Percentiles rank a stretch among this genome's conserved stretches.
These are phyloP conservation scores for Girardinichthys multiradiatus DNA, from an alignment of 2,113 vertebrate genomes.

Conservation along the genomic window DNA sequence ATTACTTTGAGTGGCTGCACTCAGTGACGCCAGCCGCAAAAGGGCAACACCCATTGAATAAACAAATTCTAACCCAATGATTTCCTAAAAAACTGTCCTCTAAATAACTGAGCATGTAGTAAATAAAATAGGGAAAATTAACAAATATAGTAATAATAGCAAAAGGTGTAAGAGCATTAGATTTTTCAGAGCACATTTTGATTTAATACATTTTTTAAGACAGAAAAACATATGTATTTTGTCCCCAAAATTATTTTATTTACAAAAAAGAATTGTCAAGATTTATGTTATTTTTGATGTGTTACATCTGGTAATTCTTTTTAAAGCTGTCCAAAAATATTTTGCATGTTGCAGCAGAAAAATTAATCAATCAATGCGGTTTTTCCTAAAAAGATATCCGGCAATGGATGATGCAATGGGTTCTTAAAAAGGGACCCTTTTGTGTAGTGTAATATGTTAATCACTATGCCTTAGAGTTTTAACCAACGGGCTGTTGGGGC, in stretches of 20 bases:
- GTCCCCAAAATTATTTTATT: background rate
- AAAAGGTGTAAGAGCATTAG: background rate
- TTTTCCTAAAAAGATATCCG: too few species aligned
- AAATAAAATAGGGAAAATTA: conserved; percentile 23
- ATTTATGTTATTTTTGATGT: too few species aligned
- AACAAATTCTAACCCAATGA: conserved; percentile 36
- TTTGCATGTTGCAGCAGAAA: too few species aligned
- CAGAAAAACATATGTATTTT: background rate
- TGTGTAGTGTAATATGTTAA: too few species aligned
- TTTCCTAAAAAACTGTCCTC: conserved; percentile 45
- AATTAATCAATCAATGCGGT: too few species aligned
- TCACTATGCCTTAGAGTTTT: too few species aligned
- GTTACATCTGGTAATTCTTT: too few species aligned
- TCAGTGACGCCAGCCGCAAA: conserved; percentile 1
- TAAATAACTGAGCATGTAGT: conserved; percentile 28
- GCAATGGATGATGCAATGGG: background rate
- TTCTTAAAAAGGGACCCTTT: background rate
- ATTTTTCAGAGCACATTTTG: background rate
- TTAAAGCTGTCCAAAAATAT: too few species aligned
- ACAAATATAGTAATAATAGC: conserved; percentile 3
- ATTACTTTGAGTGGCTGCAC: conserved; percentile 44
- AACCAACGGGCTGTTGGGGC: too few species aligned
- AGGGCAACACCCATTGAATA: conserved; percentile 30
- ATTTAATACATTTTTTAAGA: background rate
- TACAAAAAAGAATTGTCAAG: too few species aligned